Conservation (phyloP, 2,113 vertebrate species). For the Hemiscyllium ocellatum region DNA sequence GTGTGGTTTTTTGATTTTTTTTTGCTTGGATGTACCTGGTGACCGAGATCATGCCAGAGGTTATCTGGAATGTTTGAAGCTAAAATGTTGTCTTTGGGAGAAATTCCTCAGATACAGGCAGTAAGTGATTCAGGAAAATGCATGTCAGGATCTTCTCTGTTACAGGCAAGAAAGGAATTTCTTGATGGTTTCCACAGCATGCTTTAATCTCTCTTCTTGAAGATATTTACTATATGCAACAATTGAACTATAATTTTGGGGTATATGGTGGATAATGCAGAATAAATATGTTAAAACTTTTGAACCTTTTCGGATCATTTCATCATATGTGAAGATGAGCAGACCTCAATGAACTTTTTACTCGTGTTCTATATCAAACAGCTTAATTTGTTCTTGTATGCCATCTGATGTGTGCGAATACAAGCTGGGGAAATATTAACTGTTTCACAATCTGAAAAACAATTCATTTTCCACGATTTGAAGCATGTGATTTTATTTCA, state of each 20-base stretch:
- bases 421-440: neutral
- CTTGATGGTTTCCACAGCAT: neutral
- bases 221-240: neutral
- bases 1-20: neutral
- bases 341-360: neutral
- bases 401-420: neutral
- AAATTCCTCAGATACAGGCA: neutral
- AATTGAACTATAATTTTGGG: neutral
- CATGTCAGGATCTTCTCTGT: neutral
- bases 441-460: neutral
- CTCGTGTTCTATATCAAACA: neutral
- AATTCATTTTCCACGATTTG: neutral
- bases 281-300: neutral
- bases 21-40: too few relatives aligned
- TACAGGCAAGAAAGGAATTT: neutral
- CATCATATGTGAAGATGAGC: neutral
- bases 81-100: neutral
- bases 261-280: neutral
- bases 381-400: neutral
- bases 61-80: too few relatives aligned
- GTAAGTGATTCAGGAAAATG: neutral
- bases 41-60: neutral
- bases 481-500: neutral
- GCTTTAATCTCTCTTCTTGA: neutral
- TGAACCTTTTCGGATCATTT: neutral